Conservation (phyloP, 2,797 vertebrate species). For the Pantherophis alleghaniensis region DNA sequence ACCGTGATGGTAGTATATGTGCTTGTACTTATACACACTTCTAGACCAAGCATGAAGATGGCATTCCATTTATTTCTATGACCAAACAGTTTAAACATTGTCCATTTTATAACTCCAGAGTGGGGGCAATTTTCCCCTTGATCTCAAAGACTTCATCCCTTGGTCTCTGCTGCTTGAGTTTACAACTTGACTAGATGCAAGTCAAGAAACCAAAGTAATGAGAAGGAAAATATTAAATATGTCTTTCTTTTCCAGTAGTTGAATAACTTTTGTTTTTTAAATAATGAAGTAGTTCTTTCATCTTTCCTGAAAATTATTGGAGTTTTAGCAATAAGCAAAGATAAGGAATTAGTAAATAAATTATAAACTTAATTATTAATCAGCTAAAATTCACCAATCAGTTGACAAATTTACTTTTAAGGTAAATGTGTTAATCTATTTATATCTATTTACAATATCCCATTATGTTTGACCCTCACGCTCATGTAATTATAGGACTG, state of each 20-base stretch:
- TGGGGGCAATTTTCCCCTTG: background rate
- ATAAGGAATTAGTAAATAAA: background rate
- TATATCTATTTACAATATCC: background rate
- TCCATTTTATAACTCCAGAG: background rate
- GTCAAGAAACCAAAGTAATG: background rate
- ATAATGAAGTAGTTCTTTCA: background rate
- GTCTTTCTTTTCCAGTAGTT: background rate
- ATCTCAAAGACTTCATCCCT: background rate
- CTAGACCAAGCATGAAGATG: background rate
- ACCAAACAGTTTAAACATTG: background rate
- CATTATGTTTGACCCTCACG: background rate
- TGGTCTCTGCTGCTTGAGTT: background rate
- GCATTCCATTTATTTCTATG: background rate
- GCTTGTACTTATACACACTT: background rate
- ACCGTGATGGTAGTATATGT: background rate
- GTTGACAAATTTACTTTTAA: background rate
- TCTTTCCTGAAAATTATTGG: background rate
- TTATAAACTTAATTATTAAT: background rate
- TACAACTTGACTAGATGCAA: background rate
- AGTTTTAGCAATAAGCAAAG: background rate
- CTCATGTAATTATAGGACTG: background rate
- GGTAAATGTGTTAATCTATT: background rate
- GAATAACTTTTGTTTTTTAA: background rate
- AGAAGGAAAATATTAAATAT: background rate
- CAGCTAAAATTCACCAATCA: background rate